Base-by-base conservation (phyloP, 2,888 invertebrate species). In the Orthosia gracilis region DNA sequence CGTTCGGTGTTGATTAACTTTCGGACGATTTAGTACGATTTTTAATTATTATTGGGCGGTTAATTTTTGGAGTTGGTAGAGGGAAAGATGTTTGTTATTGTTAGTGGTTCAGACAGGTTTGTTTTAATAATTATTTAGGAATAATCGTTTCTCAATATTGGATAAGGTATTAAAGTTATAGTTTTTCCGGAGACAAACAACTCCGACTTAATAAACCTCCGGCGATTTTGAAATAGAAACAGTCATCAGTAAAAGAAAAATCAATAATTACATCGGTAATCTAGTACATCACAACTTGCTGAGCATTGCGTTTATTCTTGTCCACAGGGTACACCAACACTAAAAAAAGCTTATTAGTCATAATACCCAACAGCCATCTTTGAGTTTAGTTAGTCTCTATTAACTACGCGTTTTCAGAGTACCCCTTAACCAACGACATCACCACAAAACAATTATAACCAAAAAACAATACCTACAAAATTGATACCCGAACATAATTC, bases 1-100 rank as follows among this genome's bases (percentile, higher is more conserved):
- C 23, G 67, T 76, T 78, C 79, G 54, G 69, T 70, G 70, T 83
- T 88, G 83, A 87, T 86, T 87, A 80, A 86, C 88, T 80, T 72
- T 76, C 67, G 40, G 62, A 45, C 61, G 66, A 85, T 73, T 82
- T 65, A 82, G 72, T 67, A 58, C 31, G 66, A 63, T 67, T 84
- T 82, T 82, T 82, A 84, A 77, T 82, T 80, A 80, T 80, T 83
- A 84, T 84, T 69, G 76, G 67, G 12, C 1, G 67, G 64, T 61
- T 65, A 49, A 81, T 81, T 71, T 69, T 49, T 47, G n/a, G 23
- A 12, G 49, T 47, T 58, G 50, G 5, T 0, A 52, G 40, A 45
- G 26, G 13, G 62, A 54, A 84, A 83, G 69, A 69, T 67, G 66
- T 55, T 65, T 62, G 67, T 65, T 83, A 69, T 57, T 58, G 26